Evolutionary conservation across 2,113 vertebrate species (phyloP).

Genomic region (Syngnathus scovelli): DNA sequence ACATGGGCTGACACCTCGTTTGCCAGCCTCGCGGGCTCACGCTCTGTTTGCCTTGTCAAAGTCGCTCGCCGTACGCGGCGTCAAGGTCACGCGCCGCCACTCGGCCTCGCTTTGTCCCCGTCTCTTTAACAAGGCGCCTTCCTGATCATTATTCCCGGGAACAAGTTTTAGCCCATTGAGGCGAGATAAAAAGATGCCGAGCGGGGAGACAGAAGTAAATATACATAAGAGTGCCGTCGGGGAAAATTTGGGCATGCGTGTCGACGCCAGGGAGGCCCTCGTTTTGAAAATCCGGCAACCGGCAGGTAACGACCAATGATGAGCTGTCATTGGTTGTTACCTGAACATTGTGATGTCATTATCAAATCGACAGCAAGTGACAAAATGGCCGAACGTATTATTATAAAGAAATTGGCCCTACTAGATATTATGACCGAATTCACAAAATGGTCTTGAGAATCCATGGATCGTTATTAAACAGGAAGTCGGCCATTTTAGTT

Average conservation of each 20-base stretch:
- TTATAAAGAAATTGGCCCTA: too few species aligned
- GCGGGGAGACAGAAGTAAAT: not conserved
- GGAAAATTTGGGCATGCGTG: not conserved
- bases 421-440: too few species aligned
- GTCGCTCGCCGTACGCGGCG: constrained; percentile 48
- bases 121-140: constrained; percentile 30
- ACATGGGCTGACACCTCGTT: not conserved
- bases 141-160: constrained; percentile 43
- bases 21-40: constrained; percentile 14
- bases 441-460: too few species aligned
- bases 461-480: too few species aligned
- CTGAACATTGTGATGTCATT: too few species aligned
- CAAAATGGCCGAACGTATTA: too few species aligned
- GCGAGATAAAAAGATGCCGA: not conserved
- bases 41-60: constrained; percentile 64
- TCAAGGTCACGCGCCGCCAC: constrained; percentile 58
- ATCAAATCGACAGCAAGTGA: too few species aligned
- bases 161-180: constrained; percentile 4
- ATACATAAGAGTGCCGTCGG: not conserved
- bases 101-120: constrained; percentile 22
- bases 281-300: not conserved
- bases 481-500: too few species aligned
- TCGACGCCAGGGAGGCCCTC: not conserved
- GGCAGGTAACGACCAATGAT: too few species aligned
- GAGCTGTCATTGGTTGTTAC: too few species aligned